phyloP scores from a whole-genome alignment of 1,140 invertebrate species.

The Cydia amplana region DNA sequence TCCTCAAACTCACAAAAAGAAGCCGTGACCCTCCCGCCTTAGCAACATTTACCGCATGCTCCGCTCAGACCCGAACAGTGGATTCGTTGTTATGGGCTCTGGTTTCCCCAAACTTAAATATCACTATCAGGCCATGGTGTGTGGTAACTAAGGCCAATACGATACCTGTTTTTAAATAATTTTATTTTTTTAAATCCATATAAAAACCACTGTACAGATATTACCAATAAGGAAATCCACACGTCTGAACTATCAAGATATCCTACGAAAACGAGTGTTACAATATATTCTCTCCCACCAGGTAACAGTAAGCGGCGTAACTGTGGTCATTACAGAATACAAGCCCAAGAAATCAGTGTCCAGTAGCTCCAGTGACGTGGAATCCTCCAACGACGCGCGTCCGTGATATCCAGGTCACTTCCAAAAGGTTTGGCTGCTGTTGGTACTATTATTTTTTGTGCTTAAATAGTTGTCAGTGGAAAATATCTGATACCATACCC shows the following conservation, averaged over 20 bases:
- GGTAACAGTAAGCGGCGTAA: constrained; percentile 97
- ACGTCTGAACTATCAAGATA: too few species aligned
- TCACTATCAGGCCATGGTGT: background rate
- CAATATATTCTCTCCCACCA: constrained; percentile 56
- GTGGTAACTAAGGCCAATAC: too few species aligned
- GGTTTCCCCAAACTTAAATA: too few species aligned
- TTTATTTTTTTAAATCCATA: too few species aligned
- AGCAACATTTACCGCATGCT: constrained; percentile 81
- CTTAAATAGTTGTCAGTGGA: background rate
- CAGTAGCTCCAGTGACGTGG: constrained; percentile 74
- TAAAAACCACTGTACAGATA: too few species aligned
- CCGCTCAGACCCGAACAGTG: constrained; percentile 59
- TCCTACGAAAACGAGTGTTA: background rate
- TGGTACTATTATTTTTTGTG: too few species aligned
- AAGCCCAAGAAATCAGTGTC: constrained; percentile 87
- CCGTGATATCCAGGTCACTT: constrained; percentile 52
- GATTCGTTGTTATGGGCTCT: too few species aligned
- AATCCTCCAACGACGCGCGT: constrained; percentile 74
- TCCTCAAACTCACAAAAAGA: constrained; percentile 39
- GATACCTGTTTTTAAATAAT: too few species aligned
- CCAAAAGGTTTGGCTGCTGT: constrained; percentile 5
- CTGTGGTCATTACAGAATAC: constrained; percentile 97
- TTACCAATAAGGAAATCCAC: too few species aligned
- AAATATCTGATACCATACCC: background rate
- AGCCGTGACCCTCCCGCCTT: constrained; percentile 84